These are phyloP conservation scores for Tillus elongatus DNA, from an alignment of 2,888 invertebrate species.

Conservation along the genomic window DNA sequence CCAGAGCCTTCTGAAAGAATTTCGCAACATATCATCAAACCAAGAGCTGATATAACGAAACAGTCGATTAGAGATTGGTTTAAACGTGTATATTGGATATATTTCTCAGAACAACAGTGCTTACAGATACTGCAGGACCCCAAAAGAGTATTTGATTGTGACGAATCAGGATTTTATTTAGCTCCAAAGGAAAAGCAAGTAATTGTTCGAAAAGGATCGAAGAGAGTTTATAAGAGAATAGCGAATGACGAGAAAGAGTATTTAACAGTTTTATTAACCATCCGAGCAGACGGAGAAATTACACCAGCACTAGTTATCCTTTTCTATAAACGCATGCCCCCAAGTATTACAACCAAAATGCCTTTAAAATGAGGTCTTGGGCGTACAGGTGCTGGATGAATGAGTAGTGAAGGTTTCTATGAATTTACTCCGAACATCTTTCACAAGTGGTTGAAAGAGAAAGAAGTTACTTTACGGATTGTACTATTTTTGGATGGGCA, in stretches of 20 bases:
- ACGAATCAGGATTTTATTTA: constrained; percentile 34
- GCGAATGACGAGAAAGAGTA: constrained; percentile 27
- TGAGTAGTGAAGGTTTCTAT: too few species aligned
- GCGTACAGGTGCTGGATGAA: too few species aligned
- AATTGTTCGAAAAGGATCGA: constrained; percentile 27
- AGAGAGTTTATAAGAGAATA: constrained; percentile 21
- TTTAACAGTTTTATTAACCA: constrained; percentile 22
- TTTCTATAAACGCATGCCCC: too few species aligned
- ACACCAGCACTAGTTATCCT: too few species aligned
- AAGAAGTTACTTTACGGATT: too few species aligned
- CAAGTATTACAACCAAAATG: too few species aligned
- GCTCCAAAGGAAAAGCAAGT: constrained; percentile 30
- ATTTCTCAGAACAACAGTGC: constrained; percentile 21
- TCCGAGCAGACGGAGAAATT: too few species aligned
- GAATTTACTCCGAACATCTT: too few species aligned
- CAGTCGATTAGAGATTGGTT: constrained; percentile 27
- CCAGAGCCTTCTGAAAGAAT: constrained; percentile 24
- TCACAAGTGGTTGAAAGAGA: too few species aligned
- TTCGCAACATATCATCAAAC: constrained; percentile 25
- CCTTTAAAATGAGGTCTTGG: too few species aligned
- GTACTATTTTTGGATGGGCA: too few species aligned
- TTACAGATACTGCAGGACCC: constrained; percentile 23
- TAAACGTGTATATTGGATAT: constrained; percentile 19
- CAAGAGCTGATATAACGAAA: constrained; percentile 24
- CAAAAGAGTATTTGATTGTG: constrained; percentile 28